These are phyloP conservation scores for Hyles euphorbiae DNA, from an alignment of 1,140 invertebrate genomes.

Conservation along the genomic window DNA sequence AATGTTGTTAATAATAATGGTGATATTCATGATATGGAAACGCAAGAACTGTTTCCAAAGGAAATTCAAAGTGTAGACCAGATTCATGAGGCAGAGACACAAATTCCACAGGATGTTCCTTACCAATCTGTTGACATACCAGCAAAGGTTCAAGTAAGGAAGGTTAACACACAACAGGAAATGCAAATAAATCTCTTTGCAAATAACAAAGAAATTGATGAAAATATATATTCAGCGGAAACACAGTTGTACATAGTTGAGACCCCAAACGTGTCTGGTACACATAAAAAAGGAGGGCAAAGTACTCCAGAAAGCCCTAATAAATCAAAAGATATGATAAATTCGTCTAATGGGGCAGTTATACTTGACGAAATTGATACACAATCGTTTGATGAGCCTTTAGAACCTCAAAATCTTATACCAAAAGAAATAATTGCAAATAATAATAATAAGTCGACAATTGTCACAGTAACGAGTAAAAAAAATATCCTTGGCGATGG, in stretches of 20 bases:
- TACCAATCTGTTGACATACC: constrained; percentile 30
- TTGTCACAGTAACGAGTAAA: constrained; percentile 7
- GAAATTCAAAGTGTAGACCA: constrained; percentile 12
- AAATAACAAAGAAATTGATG: constrained; percentile 42
- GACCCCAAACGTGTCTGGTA: neutral
- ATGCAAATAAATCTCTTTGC: constrained; percentile 36
- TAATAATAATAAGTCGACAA: constrained; percentile 7
- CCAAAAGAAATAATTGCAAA: constrained; percentile 19
- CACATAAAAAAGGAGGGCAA: too few relatives aligned
- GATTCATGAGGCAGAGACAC: constrained; percentile 29
- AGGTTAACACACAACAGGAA: constrained; percentile 35
- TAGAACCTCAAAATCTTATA: constrained; percentile 51
- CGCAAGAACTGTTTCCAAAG: constrained; percentile 21
- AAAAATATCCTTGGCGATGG: constrained; percentile 10
- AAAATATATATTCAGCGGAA: constrained; percentile 43
- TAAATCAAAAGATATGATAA: constrained; percentile 18
- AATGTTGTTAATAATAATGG: constrained; percentile 3
- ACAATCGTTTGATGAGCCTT: constrained; percentile 32
- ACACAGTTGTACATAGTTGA: constrained; percentile 25
- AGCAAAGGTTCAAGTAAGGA: constrained; percentile 23
- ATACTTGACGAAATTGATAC: constrained; percentile 52
- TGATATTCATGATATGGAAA: constrained; percentile 45
- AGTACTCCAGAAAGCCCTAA: neutral
- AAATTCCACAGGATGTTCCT: constrained; percentile 14
- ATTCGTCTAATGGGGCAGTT: constrained; percentile 50